Evolutionary conservation across 2,888 invertebrate genomes (phyloP).

Genomic region (Pogonocherus hispidulus): DNA sequence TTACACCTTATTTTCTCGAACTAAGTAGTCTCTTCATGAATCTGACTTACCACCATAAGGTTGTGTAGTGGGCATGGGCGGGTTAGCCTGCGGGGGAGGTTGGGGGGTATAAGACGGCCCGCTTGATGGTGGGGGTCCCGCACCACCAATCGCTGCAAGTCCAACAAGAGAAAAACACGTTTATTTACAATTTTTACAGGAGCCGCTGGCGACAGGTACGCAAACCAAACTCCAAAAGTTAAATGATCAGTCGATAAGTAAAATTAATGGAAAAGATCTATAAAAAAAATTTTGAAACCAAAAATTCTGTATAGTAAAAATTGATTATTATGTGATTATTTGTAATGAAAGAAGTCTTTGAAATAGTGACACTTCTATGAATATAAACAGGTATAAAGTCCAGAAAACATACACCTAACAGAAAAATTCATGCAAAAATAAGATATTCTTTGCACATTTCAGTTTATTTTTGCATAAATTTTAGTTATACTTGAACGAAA

Average conservation of each 20-base stretch:
- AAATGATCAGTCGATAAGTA: constrained; percentile 41
- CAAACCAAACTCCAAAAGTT: constrained; percentile 50
- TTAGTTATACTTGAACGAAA: constrained; percentile 3
- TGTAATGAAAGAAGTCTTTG: constrained; percentile 28
- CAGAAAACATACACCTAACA: constrained; percentile 37
- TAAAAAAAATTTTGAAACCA: constrained; percentile 19
- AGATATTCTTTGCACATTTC: background rate
- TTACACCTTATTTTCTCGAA: too few relatives aligned
- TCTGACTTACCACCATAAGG: constrained; percentile 68
- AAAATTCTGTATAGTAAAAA: constrained; percentile 8
- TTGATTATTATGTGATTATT: constrained; percentile 33
- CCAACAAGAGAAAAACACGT: constrained; percentile 38
- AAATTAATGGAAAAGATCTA: constrained; percentile 36
- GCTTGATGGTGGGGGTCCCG: constrained; percentile 71
- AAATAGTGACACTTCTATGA: constrained; percentile 34
- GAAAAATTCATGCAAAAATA: constrained; percentile 30
- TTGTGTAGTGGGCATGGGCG: constrained; percentile 67
- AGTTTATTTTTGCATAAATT: constrained; percentile 39
- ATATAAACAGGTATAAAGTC: constrained; percentile 43
- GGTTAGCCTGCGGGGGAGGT: constrained; percentile 75
- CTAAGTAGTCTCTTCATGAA: too few relatives aligned
- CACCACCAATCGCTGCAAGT: constrained; percentile 67
- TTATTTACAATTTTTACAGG: constrained; percentile 50
- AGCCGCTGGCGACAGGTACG: constrained; percentile 11
- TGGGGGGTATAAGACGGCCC: constrained; percentile 77